Conservation (phyloP, 1,140 invertebrate species). For the Hycleus phaleratus region DNA sequence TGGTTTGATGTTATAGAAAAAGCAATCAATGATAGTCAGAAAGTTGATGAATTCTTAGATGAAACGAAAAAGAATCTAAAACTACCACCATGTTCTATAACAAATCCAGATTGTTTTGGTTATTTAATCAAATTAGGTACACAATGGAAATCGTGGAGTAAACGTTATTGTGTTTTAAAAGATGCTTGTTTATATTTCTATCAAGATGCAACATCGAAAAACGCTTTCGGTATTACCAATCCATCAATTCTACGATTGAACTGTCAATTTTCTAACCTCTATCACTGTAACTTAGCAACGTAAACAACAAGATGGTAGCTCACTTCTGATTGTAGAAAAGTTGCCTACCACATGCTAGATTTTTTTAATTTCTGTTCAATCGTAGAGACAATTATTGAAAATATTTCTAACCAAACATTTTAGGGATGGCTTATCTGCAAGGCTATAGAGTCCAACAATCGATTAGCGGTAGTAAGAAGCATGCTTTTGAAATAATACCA, state of each 20-base stretch:
- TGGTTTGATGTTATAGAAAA: constrained; percentile 71
- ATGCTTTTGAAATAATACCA: constrained; percentile 85
- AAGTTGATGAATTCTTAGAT: constrained; percentile 65
- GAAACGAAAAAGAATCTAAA: constrained; percentile 60
- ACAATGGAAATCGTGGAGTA: constrained; percentile 78
- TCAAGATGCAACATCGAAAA: constrained; percentile 74
- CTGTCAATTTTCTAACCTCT: no score
- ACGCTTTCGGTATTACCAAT: constrained; percentile 65
- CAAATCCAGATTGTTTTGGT: constrained; percentile 83
- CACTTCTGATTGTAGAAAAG: no score
- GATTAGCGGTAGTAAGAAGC: constrained; percentile 69
- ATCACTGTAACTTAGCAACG: no score
- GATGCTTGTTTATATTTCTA: constrained; percentile 94
- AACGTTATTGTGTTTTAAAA: constrained; percentile 89
- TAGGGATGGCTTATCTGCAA: constrained; percentile 84
- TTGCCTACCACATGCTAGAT: no score
- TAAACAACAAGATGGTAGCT: no score
- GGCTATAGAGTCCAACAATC: constrained; percentile 84
- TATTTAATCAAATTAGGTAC: constrained; percentile 75
- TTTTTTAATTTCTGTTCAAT: no score
- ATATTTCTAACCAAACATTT: constrained; percentile 5
- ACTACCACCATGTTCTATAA: constrained; percentile 61
- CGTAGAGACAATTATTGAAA: no score
- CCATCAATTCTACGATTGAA: no score
- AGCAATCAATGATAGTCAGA: constrained; percentile 53